Evolutionary conservation across 2,888 invertebrate species (phyloP), one percentile per base, ranked within the genome.

Genomic region (Lumbricus terrestris): DNA sequence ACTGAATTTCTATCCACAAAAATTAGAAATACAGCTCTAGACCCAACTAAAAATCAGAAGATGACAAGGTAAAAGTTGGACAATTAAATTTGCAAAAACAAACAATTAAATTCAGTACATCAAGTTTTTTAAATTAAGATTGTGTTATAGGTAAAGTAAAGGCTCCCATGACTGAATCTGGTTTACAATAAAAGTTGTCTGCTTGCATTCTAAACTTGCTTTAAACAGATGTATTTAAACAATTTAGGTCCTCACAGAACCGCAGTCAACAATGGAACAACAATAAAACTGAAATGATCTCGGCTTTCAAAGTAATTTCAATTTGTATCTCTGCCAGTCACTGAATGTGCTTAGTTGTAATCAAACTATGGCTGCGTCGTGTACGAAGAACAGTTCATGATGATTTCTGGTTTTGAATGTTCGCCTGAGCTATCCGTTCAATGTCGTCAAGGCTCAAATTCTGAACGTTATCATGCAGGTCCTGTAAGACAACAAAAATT

Each of bases 371-470:
- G 47, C 69, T 69, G 29, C 29, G n/a, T 11, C 1, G 69, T n/a
- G 69, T 35, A 85, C 4, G 85, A 85, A 85, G 37, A 85, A 85
- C 85, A 85, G 37, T 85, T 85, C 85, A 85, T 18, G 85, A 85
- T 18, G 85, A 85, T 85, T 85, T 85, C 37, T 85, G 85, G 85
- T 37, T 85, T 85, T 85, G 85, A 85, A 85, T 85, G 37, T 85
- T 85, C 8, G 37, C 85, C 37, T 85, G 34, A 85, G 85, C 85
- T 35, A 85, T 85, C 37, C 37, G 33, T 35, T 85, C 85, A 35
- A 85, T 34, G 85, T 85, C 85, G 16, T 85, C 85, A 34, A 85
- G 37, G 85, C 85, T 85, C 34, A 85, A 37, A 85, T 37, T 35
- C 34, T 85, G 34, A 23, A 85, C 34, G 16, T 33, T 85, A 23